Conservation (phyloP, 2,113 vertebrate genomes). For the Hylia prasina region DNA sequence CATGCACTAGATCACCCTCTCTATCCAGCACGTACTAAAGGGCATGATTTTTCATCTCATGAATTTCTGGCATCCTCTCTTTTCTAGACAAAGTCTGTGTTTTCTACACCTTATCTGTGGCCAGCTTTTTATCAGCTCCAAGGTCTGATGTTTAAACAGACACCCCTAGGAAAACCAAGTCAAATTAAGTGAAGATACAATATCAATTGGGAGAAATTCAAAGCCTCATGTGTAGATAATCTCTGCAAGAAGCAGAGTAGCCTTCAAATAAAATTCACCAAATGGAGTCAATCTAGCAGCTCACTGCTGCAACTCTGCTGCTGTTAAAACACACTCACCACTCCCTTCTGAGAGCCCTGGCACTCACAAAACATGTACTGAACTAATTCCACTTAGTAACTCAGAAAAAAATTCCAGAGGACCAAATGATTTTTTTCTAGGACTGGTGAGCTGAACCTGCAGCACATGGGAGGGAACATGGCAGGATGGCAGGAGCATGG, state of each 20-base stretch:
- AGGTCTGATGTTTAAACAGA: background rate
- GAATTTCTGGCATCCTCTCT: background rate
- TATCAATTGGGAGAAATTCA: background rate
- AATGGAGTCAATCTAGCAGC: background rate
- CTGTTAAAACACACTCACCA: background rate
- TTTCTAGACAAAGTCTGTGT: background rate
- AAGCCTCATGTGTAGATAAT: background rate
- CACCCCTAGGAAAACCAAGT: background rate
- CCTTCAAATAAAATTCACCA: background rate
- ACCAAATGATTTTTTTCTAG: background rate
- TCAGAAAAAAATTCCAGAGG: background rate
- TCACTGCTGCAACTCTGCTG: background rate
- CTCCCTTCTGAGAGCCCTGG: background rate
- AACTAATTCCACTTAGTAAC: background rate
- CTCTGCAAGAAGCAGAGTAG: background rate
- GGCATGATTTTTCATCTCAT: background rate
- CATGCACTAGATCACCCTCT: background rate
- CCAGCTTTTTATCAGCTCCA: background rate
- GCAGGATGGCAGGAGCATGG: background rate
- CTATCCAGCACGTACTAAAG: fast-evolving
- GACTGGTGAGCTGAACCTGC: background rate
- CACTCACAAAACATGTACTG: background rate
- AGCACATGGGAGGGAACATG: background rate
- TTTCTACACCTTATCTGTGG: background rate
- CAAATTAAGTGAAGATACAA: background rate